These are phyloP conservation scores for Drosophila suboccidentalis DNA, from an alignment of 2,888 invertebrate species.

Conservation along the genomic window DNA sequence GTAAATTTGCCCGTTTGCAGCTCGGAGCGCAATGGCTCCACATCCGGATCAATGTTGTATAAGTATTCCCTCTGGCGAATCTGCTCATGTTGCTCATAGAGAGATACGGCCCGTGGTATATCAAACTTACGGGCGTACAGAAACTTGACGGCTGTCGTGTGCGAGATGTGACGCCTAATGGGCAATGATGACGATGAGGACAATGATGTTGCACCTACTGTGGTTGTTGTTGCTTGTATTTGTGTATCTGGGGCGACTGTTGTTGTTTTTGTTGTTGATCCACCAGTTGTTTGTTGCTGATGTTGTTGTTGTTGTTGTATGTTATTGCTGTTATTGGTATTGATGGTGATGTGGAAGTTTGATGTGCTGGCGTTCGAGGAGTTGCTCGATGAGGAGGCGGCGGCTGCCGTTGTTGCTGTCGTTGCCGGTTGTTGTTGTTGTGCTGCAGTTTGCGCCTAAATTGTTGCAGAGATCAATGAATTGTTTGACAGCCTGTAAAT, in stretches of 20 bases:
- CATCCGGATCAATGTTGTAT: slow-evolving; percentile 92
- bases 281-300: slow-evolving; percentile 9
- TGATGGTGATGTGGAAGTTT: slow-evolving; percentile 38
- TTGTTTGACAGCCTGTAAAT: slow-evolving; percentile 85
- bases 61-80: slow-evolving; percentile 95
- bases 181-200: slow-evolving; percentile 28
- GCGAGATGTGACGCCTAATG: slow-evolving; percentile 85
- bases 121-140: slow-evolving; percentile 97
- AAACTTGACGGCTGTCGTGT: slow-evolving; percentile 97
- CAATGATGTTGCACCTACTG: not conserved
- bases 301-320: slow-evolving; percentile 20
- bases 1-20: slow-evolving; percentile 98
- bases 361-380: slow-evolving; percentile 59
- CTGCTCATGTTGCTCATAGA: slow-evolving; percentile 97
- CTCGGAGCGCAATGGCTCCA: slow-evolving; percentile 94
- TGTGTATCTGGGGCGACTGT: slow-evolving; percentile 16
- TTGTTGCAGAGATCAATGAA: slow-evolving; percentile 86
- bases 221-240: slow-evolving; percentile 23
- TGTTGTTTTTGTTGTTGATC: slow-evolving; percentile 18
- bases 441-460: slow-evolving; percentile 76
- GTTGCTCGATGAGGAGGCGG: slow-evolving; percentile 23
- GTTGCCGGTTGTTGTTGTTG: slow-evolving; percentile 35
- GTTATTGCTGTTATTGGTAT: slow-evolving; percentile 15
- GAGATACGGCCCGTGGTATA: slow-evolving; percentile 93
- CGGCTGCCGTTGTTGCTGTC: slow-evolving; percentile 14